Conservation (phyloP, 2,797 vertebrate genomes). For the Momotus momota region DNA sequence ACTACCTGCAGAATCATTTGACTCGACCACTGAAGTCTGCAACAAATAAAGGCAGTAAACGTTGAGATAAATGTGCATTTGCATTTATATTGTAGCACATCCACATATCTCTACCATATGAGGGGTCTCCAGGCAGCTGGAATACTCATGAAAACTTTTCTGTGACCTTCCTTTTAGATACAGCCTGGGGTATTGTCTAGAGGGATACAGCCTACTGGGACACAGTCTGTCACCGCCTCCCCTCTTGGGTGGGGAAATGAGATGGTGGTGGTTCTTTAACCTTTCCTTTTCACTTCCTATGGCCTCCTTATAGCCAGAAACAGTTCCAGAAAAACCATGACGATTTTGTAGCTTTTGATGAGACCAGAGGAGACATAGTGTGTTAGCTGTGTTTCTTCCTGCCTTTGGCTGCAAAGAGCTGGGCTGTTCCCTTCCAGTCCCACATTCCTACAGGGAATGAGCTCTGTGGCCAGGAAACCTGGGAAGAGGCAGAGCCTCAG, state of each 20-base stretch:
- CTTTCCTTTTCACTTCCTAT: background rate
- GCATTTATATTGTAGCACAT: background rate
- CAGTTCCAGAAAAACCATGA: background rate
- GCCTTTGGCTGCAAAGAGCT: background rate
- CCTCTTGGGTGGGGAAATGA: background rate
- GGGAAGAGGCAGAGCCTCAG: background rate
- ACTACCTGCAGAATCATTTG: background rate
- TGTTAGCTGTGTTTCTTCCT: background rate
- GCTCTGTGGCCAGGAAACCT: fast-evolving
- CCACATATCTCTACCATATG: background rate
- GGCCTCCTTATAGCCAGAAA: background rate
- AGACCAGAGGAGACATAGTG: background rate
- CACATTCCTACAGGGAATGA: background rate
- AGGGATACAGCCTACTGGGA: background rate
- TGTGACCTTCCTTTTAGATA: background rate
- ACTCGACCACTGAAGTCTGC: background rate
- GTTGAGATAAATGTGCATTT: background rate
- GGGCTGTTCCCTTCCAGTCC: background rate
- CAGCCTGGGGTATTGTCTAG: background rate
- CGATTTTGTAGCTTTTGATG: background rate
- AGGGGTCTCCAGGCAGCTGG: background rate
- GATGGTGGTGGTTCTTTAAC: background rate
- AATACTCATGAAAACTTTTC: background rate
- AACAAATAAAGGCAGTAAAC: background rate
- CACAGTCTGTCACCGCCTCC: background rate